These are phyloP conservation scores for Drosophila athabasca DNA, from an alignment of 1,140 invertebrate species.

Conservation along the genomic window DNA sequence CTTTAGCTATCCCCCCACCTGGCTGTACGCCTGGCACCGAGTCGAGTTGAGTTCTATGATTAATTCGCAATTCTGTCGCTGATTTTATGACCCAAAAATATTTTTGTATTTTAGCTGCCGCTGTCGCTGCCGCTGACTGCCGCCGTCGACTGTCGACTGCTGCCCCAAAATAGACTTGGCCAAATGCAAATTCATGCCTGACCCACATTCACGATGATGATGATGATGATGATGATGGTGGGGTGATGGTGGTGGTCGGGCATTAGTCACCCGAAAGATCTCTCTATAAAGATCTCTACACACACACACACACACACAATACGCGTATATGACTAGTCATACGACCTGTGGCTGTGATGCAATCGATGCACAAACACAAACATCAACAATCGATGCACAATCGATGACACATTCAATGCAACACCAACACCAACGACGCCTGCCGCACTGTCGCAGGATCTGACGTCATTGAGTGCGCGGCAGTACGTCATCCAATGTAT, in stretches of 20 bases:
- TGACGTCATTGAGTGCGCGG: conserved; percentile 56
- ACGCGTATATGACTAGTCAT: neutral
- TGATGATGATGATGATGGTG: conserved; percentile 34
- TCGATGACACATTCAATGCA: conserved; percentile 70
- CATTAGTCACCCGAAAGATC: conserved; percentile 61
- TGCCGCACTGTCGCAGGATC: conserved; percentile 18
- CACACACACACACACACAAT: neutral
- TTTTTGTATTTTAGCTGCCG: conserved; percentile 50
- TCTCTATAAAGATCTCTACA: conserved; percentile 10
- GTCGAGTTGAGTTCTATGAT: conserved; percentile 65
- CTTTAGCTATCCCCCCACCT: too few species aligned
- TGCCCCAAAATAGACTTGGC: conserved; percentile 68
- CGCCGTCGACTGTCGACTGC: conserved; percentile 15
- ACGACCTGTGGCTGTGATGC: conserved; percentile 41
- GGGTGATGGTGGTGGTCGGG: conserved; percentile 34
- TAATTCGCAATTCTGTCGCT: conserved; percentile 71
- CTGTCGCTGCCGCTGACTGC: conserved; percentile 2
- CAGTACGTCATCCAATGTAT: conserved; percentile 44
- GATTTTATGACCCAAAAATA: conserved; percentile 76
- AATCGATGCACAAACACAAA: conserved; percentile 46
- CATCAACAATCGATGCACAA: conserved; percentile 16
- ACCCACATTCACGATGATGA: conserved; percentile 54
- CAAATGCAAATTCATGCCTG: conserved; percentile 82
- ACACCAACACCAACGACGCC: conserved; percentile 1
- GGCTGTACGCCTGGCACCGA: conserved; percentile 57